Evolutionary conservation across 2,113 vertebrate genomes (phyloP).

Genomic region (Pholis gunnellus): DNA sequence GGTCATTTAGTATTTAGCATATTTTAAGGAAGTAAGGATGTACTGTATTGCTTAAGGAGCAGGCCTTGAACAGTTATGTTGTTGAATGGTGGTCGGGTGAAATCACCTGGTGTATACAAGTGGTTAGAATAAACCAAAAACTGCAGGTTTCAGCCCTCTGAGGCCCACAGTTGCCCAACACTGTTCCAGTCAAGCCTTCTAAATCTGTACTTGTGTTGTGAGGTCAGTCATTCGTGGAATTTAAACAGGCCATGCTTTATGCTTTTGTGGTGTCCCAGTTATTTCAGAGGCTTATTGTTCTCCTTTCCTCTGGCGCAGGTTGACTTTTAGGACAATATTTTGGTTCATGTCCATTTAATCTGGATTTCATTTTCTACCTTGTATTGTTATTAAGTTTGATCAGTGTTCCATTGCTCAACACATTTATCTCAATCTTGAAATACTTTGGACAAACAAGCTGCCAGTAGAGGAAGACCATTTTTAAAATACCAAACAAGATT

Average conservation of each 20-base stretch:
- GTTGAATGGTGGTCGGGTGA: slow-evolving; percentile 24
- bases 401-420: not conserved
- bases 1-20: too few species aligned
- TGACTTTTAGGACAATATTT: slow-evolving; percentile 39
- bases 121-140: slow-evolving; percentile 28
- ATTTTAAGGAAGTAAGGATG: not conserved
- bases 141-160: not conserved
- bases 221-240: slow-evolving; percentile 51
- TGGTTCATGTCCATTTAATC: slow-evolving; percentile 28
- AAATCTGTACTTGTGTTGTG: slow-evolving; percentile 35
- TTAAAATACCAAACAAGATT: slow-evolving; percentile 6
- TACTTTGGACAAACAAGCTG: too few species aligned
- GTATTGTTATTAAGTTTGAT: not conserved
- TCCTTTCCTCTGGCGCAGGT: slow-evolving; percentile 16
- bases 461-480: not conserved
- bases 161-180: slow-evolving; percentile 5
- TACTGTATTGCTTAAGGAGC: not conserved
- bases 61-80: not conserved
- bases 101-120: slow-evolving; percentile 17
- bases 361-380: slow-evolving; percentile 9
- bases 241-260: slow-evolving; percentile 32
- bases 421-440: not conserved
- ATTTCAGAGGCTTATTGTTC: slow-evolving; percentile 61
- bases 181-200: slow-evolving; percentile 7
- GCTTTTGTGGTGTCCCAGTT: slow-evolving; percentile 55